phyloP scores from a whole-genome alignment of 2,113 vertebrate species.

The Climacteris rufus region DNA sequence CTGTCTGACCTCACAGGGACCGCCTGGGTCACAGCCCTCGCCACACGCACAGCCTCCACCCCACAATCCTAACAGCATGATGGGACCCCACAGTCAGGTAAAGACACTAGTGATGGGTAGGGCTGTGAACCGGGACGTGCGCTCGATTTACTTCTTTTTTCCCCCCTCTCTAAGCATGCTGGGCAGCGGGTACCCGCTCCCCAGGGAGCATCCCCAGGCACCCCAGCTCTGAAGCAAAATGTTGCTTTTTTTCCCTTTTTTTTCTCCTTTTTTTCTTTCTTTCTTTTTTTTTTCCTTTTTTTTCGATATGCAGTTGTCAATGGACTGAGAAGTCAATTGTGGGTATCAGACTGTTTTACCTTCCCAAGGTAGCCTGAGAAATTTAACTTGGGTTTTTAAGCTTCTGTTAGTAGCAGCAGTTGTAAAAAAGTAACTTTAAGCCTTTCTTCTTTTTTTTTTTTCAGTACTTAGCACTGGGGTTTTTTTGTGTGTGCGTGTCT shows the following conservation, averaged over 20 bases:
- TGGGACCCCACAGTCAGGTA: conserved; percentile 99
- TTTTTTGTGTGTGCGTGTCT: conserved; percentile 52
- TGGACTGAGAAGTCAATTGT: conserved; percentile 29
- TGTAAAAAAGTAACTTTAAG: conserved; percentile 10
- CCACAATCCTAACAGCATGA: conserved; percentile 99
- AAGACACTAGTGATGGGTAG: conserved; percentile 71
- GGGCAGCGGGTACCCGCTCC: conserved; percentile 30
- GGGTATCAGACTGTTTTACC: conserved; percentile 42
- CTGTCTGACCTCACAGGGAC: conserved; percentile 91
- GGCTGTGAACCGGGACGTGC: conserved; percentile 55
- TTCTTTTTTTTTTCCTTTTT: neutral
- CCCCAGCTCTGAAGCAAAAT: neutral
- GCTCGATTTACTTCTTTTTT: conserved; percentile 20
- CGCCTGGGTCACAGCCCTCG: conserved; percentile 98
- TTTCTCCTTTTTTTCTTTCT: neutral
- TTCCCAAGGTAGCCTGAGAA: conserved; percentile 45
- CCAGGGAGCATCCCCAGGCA: neutral
- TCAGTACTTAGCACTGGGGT: conserved; percentile 17
- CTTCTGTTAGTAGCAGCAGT: conserved; percentile 37
- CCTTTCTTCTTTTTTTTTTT: conserved; percentile 13
- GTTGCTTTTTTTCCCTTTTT: neutral
- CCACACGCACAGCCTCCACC: conserved; percentile 97
- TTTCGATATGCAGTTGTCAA: conserved; percentile 13
- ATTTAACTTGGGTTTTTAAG: conserved; percentile 39
- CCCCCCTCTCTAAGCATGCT: neutral